Evolutionary conservation across 2,797 vertebrate genomes (phyloP), one percentile per base, ranked within the genome.

Genomic region (Amphiprion clarkii): DNA sequence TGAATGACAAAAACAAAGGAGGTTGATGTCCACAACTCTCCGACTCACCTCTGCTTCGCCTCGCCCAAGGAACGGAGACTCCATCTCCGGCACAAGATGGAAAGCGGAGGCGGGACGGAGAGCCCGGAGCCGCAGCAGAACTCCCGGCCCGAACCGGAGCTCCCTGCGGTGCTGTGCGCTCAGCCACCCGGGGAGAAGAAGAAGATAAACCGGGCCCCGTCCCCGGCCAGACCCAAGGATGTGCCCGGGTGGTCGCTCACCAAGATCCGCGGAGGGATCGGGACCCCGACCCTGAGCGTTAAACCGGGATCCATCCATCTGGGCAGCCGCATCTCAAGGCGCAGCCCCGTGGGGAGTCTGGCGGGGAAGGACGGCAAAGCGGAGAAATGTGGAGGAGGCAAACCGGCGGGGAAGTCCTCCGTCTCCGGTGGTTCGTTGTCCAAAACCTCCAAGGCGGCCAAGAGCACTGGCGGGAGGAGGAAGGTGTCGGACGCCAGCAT

Each of bases 161-260:
- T 82, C 72, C 29, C 82, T 19, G 51, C 86, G 63, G 52, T 74
- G 63, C 90, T 81, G 52, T 72, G 88, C 74, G 72, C 78, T 74
- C 55, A 78, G 78, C 60, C 82, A 42, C 79, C 82, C 65, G 95
- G 83, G 1, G 84, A 93, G 84, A 97, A 96, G 93, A 98, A 97
- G 88, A 98, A 96, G 86, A 85, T 94, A 31, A 96, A 96, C 89
- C 95, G 97, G 64, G 97, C 97, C 29, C 97, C 97, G 14, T 98
- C 97, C 3, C 97, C 97, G 14, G 97, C 97, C 21, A 94, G 97
- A 89, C 97, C 97, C n/a, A 97, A 95, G 90, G 97, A 98, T 68
- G 96, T 96, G 27, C 91, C 96, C 56, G 97, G 97, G 6, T 98
- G 97, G 97, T 96, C 97, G 14, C 93, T 97, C 72, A 95, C 96